phyloP scores from a whole-genome alignment of 2,797 vertebrate species.

The Thripadectes ignobilis region DNA sequence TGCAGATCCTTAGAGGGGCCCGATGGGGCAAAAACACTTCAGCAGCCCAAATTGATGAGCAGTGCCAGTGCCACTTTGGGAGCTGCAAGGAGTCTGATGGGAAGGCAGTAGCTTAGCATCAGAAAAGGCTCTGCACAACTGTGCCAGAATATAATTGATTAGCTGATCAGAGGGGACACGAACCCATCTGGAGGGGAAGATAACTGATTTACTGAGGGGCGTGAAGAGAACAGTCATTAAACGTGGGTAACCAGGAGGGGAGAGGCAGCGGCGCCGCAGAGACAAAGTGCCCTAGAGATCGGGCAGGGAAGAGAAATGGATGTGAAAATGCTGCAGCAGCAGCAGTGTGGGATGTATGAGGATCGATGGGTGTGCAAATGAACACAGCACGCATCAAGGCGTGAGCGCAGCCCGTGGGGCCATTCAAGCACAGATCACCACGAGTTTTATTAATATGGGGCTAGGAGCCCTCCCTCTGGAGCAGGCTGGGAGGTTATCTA shows the following conservation, averaged over 20 bases:
- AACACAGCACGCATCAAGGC: fast-evolving
- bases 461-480: not conserved
- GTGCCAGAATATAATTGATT: not conserved
- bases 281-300: not conserved
- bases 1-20: fast-evolving
- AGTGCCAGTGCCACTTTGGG: not conserved
- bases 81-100: fast-evolving
- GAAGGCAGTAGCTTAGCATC: fast-evolving
- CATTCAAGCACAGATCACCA: fast-evolving
- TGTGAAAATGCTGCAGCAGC: not conserved
- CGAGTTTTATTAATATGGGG: fast-evolving
- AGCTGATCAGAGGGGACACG: slow-evolving; percentile 1
- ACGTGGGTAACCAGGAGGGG: not conserved
- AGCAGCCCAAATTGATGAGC: not conserved
- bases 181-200: not conserved
- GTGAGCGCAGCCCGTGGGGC: fast-evolving
- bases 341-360: not conserved
- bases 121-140: not conserved
- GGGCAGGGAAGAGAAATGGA: not conserved
- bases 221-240: not conserved
- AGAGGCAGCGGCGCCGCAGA: fast-evolving
- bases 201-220: not conserved
- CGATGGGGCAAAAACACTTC: not conserved
- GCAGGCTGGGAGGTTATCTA: not conserved
- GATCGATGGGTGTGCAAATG: fast-evolving